Percentiles rank a stretch among this genome's conserved stretches.
These are phyloP conservation scores for Melinaea menophilus DNA, from an alignment of 2,888 invertebrate species.

Conservation along the genomic window DNA sequence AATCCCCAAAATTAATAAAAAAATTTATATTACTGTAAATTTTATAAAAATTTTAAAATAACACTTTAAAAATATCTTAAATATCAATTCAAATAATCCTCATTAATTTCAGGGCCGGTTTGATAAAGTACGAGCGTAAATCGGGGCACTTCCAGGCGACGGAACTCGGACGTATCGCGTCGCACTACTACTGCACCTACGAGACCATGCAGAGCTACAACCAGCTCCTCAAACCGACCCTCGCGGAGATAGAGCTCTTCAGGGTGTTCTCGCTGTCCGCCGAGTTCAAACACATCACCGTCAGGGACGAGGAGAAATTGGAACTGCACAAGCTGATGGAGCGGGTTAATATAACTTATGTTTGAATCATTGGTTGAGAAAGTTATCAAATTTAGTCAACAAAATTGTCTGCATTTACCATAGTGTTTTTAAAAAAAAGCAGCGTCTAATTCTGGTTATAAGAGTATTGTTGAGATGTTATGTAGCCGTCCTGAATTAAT, in stretches of 20 bases:
- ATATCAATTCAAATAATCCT: neutral
- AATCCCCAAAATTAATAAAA: too few species aligned
- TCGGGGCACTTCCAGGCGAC: slow-evolving; percentile 93
- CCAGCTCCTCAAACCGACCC: slow-evolving; percentile 95
- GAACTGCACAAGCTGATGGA: slow-evolving; percentile 96
- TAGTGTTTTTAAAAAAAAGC: too few species aligned
- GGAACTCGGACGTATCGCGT: slow-evolving; percentile 97
- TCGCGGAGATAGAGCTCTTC: slow-evolving; percentile 98
- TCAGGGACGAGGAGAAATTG: slow-evolving; percentile 97
- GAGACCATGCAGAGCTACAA: slow-evolving; percentile 97
- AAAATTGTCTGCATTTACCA: too few species aligned
- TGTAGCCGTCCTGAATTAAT: too few species aligned
- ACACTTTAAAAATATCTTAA: neutral
- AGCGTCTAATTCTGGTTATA: too few species aligned
- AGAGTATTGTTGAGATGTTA: too few species aligned
- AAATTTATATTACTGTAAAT: too few species aligned
- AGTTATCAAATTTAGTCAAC: too few species aligned
- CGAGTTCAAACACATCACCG: slow-evolving; percentile 95
- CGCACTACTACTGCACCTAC: slow-evolving; percentile 98
- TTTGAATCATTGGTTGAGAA: neutral
- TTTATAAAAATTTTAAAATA: neutral
- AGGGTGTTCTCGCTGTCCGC: slow-evolving; percentile 98
- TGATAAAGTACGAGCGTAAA: slow-evolving; percentile 96
- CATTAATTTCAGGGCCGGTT: slow-evolving; percentile 83
- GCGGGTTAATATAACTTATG: slow-evolving; percentile 48